Evolutionary conservation across 2,113 vertebrate species (phyloP).

Genomic region (Cynocephalus volans): DNA sequence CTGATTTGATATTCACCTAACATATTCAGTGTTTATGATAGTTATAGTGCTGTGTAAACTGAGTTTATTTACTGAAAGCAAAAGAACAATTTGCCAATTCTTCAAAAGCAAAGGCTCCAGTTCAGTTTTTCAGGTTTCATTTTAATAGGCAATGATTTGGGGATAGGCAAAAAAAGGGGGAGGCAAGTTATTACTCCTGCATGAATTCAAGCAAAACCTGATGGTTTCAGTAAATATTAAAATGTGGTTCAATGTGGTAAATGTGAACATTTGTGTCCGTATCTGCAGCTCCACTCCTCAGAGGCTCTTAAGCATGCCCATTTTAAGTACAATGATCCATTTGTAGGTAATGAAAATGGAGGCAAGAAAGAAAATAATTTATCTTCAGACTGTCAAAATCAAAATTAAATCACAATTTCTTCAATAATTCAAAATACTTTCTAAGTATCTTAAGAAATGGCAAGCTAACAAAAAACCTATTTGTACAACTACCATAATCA

Average conservation of each 20-base stretch:
- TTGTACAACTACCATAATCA: neutral
- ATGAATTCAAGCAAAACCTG: neutral
- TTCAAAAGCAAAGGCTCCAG: constrained; percentile 1
- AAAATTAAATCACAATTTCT: constrained; percentile 38
- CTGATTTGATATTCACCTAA: neutral
- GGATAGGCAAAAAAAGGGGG: neutral
- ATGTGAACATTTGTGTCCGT: no score
- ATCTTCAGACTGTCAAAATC: neutral
- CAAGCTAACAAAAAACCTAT: constrained; percentile 15
- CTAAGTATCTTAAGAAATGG: constrained; percentile 46
- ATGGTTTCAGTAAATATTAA: neutral
- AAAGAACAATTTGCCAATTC: neutral
- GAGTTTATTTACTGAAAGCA: constrained; percentile 7
- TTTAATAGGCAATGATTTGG: neutral
- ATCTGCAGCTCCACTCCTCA: rapidly evolving
- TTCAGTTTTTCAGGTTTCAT: neutral
- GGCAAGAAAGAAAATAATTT: constrained; percentile 19
- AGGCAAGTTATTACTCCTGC: neutral
- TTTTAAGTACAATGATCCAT: neutral
- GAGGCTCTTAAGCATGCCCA: neutral
- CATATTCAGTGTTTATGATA: neutral
- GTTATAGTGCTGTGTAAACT: neutral
- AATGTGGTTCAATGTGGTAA: rapidly evolving
- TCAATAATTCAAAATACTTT: neutral
- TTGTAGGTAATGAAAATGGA: neutral